Base-by-base conservation (phyloP, 1,140 invertebrate genomes). In the Panagrolaimus sp. region DNA sequence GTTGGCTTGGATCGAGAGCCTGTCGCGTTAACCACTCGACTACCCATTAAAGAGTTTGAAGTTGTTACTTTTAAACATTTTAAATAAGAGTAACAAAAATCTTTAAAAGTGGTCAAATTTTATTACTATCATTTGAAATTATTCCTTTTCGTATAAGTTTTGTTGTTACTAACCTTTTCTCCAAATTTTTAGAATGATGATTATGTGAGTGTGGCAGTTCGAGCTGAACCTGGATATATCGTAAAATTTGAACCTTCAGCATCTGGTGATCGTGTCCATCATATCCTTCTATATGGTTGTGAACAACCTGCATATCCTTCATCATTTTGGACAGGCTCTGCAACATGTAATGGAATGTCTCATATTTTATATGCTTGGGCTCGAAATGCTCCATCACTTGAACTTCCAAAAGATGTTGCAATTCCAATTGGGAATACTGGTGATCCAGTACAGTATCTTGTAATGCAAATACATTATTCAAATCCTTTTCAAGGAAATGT, bases 301-400 rank as follows among this genome's bases (percentile, higher is more conserved):
- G 71, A 69, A 58, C 65, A 74, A 63, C 81, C 82, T 14, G 71
- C 70, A 4, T 55, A 69, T 48, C n/a, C 65, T 9, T 12, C 43
- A 21, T 52, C 69, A 21, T 77, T 82, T 63, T 80, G 78, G 79
- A 69, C 66, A 65, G 81, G 80, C 17, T 63, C 64, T 63, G 68
- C 65, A 5, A 82, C 80, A 1, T 82, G 80, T 66, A 65, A 58
- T 6, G 75, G 73, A n/a, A 65, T 70, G 14, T 69, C 47, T n/a
- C 77, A 82, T 68, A 80, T 80, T 72, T 46, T 75, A 24, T 80
- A 74, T 58, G 80, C 79, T n/a, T 82, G 81, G 81, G 80, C 80
- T 8, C 58, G 80, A 70, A 82, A 82, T 72, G 80, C 80, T 26
- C 82, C 82, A n/a, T 63, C 76, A 24, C 71, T 82, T 7, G 65